Evolutionary conservation across 1,140 invertebrate species (phyloP), one percentile per base, ranked within the genome.

Genomic region (Plectrocnemia conspersa): DNA sequence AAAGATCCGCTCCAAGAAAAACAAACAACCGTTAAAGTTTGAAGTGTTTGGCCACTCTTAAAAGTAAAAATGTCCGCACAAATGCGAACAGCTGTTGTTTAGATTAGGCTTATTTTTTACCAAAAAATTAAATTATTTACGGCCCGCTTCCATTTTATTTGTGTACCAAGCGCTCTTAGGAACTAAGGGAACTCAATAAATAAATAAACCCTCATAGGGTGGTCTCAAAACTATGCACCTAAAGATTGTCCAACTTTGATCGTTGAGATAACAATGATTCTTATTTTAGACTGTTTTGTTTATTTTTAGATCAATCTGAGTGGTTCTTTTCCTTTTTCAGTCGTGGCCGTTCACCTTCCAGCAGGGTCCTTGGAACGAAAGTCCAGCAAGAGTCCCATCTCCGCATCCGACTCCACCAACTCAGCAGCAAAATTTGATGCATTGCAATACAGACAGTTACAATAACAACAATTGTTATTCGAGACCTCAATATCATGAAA

Each of bases 291-390:
- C n/a, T n/a, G n/a, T n/a, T n/a, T n/a, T n/a, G n/a, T n/a, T 29
- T 29, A 29, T 7, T 7, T 29, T 7, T 29, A 29, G n/a, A 29
- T 29, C n/a, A 6, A 7, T 29, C 27, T 29, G 27, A 29, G n/a
- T 29, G 6, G 27, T 13, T 4, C 27, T 47, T 19, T 27, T 24
- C 21, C 16, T 44, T 24, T 57, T 57, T 32, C 59, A 61, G 59
- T 54, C 54, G 1, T 61, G 59, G 59, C 59, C 59, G 13, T 61
- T 61, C 42, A 61, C 59, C 6, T 61, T 61, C 46, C 59, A 61
- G 29, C 59, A 61, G 29, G 59, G 59, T 38, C 19, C 45, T n/a
- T 6, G 40, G 15, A 29, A 25, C 38, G 53, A 38, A 10, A 41
- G 54, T 45, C 38, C 22, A 11, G 25, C 19, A 25, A 32, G 50